Base-by-base conservation (phyloP, 2,888 invertebrate species). In the Petrophora chlorosata region DNA sequence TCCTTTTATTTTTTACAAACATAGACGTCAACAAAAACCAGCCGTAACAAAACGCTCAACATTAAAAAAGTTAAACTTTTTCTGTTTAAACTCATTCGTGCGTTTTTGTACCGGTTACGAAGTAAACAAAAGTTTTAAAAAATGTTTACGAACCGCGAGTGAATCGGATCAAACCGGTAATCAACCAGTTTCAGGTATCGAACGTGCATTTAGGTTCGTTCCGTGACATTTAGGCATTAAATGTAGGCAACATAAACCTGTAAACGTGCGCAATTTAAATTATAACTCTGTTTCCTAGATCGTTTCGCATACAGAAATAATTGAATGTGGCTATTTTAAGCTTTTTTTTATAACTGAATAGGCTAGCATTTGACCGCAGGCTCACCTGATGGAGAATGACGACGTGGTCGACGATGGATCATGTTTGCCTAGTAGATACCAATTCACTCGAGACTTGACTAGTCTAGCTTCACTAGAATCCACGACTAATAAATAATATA, bases 1-100 rank as follows among this genome's bases (percentile, higher is more conserved):
- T 68, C 67, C 64, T 61, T 22, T 15, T 48, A 17, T 17, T 65
- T 65, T 57, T 58, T 57, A 40, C 5, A 22, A 17, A 10, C 16
- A 32, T n/a, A 39, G 29, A 38, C 38, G 28, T 14, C 2, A 16
- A 44, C 16, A 57, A 60, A 60, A 60, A 50, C 34, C 15, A 16
- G 30, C 45, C 32, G 48, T 39, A 32, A 43, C 53, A 34, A 50
- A 52, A 39, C 9, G 25, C 16, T 46, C 26, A 9, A 5, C 3
- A n/a, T 10, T 40, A 41, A 59, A 55, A 58, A 45, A 52, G 35
- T 42, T 23, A 29, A 41, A 34, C 39, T 55, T 53, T 61, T 59
- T 56, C 36, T 8, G 14, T 26, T 44, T 48, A 42, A 56, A 53
- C 41, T 42, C 45, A 41, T 42, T 61, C 53, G 52, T 50, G 50